phyloP scores from a whole-genome alignment of 1,140 invertebrate species.

The Drosophila lowei region DNA sequence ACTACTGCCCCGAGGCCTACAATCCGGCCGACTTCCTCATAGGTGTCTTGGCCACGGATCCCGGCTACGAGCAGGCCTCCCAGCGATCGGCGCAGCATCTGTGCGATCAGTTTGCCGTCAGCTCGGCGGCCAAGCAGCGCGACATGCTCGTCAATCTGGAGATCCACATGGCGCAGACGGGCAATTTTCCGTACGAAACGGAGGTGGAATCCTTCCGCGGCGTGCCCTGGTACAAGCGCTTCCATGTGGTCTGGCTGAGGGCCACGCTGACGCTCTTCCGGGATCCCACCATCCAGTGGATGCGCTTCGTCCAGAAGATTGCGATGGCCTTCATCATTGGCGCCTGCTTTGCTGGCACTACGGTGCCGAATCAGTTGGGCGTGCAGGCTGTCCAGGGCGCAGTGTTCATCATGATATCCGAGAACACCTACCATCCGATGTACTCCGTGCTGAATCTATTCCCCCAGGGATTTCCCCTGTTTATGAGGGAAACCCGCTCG shows the following conservation, averaged over 20 bases:
- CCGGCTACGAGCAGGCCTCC: conserved; percentile 88
- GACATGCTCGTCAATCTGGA: conserved; percentile 88
- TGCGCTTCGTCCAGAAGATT: conserved; percentile 90
- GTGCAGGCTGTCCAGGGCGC: conserved; percentile 93
- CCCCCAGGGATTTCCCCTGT: conserved; percentile 90
- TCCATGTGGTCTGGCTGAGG: conserved; percentile 88
- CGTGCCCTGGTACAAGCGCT: conserved; percentile 86
- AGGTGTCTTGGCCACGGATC: conserved; percentile 91
- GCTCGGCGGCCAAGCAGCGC: conserved; percentile 89
- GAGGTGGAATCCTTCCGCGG: conserved; percentile 83
- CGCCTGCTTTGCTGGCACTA: conserved; percentile 90
- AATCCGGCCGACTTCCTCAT: conserved; percentile 98
- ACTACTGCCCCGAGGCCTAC: conserved; percentile 91
- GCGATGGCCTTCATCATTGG: conserved; percentile 91
- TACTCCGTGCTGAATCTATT: conserved; percentile 91
- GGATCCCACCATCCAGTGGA: conserved; percentile 88
- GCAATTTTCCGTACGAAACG: conserved; percentile 75
- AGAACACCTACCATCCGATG: conserved; percentile 94
- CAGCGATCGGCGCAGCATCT: conserved; percentile 87
- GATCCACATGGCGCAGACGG: conserved; percentile 85
- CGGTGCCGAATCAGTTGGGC: conserved; percentile 88
- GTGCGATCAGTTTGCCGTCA: conserved; percentile 90
- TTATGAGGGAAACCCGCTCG: conserved; percentile 90
- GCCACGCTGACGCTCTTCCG: conserved; percentile 87
- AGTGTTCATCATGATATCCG: conserved; percentile 92